Evolutionary conservation across 2,113 vertebrate genomes (phyloP), one percentile per base, ranked within the genome.

Genomic region (Ailurus styani): DNA sequence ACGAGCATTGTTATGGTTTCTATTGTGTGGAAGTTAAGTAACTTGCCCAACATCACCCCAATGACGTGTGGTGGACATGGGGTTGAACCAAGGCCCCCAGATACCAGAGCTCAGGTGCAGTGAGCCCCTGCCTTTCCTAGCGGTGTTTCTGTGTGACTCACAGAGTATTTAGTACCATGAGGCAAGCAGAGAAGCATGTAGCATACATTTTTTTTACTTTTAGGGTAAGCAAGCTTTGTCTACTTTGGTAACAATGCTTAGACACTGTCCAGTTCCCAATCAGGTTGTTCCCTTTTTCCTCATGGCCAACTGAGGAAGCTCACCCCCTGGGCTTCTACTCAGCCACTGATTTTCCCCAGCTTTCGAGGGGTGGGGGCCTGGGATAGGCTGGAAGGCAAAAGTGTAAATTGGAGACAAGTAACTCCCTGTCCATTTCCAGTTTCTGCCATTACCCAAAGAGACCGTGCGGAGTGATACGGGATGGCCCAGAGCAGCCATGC

Each of bases 211-310:
- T 27, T 42, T 64, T 85, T 31, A 52, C 14, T 57, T 78, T 81
- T 45, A 55, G 68, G 85, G 42, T 62, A 37, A 82, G 57, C 25
- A 54, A 62, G 14, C 25, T 64, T 50, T 47, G 1, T 66, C 23
- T 47, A 27, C 52, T 23, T 79, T 84, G 55, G 31, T 18, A 40
- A 83, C 75, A 57, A 31, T 1, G 3, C 47, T 64, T 54, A n/a
- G n/a, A 37, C 18, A 27, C 25, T 0, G 0, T 21, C 5, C 14
- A n/a, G 2, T 52, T 47, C 75, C 47, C 0, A n/a, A 2, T 45
- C 45, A n/a, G 25, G 14, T 6, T 7, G 4, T 60, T 29, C 3
- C 31, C 52, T 57, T 23, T 50, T 34, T 72, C 55, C 15, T 27
- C 42, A 1, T 4, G 42, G 25, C 3, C 18, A 31, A 12, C 31